A percentile compares a stretch with the other conserved stretches of the same genome.
Evolutionary conservation across 1,140 invertebrate genomes (phyloP).

Genomic region (Globodera ellingtonae): DNA sequence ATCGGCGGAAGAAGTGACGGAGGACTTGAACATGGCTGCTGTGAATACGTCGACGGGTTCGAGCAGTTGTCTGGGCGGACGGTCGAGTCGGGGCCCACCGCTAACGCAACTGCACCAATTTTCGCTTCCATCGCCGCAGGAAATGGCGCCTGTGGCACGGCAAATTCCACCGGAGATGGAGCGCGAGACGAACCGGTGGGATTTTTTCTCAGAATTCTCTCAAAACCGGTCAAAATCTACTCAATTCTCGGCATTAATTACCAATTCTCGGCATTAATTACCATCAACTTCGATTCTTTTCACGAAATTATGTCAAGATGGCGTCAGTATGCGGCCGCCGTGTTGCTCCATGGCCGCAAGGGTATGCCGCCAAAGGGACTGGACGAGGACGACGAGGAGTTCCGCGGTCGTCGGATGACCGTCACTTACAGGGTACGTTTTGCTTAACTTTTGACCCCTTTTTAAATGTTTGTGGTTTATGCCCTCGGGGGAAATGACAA

Average conservation of each 20-base stretch:
- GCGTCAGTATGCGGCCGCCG: slow-evolving; percentile 23
- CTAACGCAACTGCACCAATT: neutral
- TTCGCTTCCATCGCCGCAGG: slow-evolving; percentile 7
- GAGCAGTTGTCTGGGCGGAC: neutral
- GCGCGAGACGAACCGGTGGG: slow-evolving; percentile 9
- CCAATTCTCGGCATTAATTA: neutral
- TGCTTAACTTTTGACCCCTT: neutral
- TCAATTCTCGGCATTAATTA: too few relatives aligned
- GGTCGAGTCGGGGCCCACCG: neutral
- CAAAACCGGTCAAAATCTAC: too few relatives aligned
- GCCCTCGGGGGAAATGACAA: too few relatives aligned
- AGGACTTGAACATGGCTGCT: neutral
- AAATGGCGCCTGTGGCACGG: neutral
- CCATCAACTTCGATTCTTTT: slow-evolving; percentile 5
- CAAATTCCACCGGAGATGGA: slow-evolving; percentile 5
- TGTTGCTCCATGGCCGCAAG: slow-evolving; percentile 2
- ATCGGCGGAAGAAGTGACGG: neutral
- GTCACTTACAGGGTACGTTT: slow-evolving; percentile 17
- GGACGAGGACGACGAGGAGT: slow-evolving; percentile 25
- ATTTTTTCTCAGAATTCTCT: too few relatives aligned
- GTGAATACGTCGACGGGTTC: neutral
- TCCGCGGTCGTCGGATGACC: slow-evolving; percentile 21
- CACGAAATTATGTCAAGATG: slow-evolving; percentile 19
- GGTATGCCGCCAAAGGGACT: neutral
- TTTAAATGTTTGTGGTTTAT: too few relatives aligned